Evolutionary conservation across 2,797 vertebrate genomes (phyloP).

Genomic region (Danio choprae): DNA sequence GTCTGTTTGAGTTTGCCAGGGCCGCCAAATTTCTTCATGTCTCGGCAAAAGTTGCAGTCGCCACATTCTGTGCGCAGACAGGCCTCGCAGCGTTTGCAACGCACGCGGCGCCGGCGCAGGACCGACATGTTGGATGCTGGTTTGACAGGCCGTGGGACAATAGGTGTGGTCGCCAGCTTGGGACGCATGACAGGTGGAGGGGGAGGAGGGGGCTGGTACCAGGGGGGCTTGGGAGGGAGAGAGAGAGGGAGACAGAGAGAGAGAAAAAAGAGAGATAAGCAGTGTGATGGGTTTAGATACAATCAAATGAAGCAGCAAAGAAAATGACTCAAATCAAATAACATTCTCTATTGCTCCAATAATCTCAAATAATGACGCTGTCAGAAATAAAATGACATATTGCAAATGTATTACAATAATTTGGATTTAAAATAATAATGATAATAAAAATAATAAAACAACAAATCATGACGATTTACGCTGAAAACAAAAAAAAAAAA

Average conservation of each 20-base stretch:
- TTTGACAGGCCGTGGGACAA: constrained; percentile 68
- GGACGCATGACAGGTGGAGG: constrained; percentile 73
- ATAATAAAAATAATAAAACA: no score
- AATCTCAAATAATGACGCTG: no score
- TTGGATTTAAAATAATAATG: no score
- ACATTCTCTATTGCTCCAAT: no score
- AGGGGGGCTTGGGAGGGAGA: constrained; percentile 70
- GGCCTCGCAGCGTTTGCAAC: constrained; percentile 95
- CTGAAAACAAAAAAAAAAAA: no score
- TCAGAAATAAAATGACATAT: no score
- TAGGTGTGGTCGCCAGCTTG: constrained; percentile 68
- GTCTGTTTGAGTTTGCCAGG: constrained; percentile 97
- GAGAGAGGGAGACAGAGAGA: background rate
- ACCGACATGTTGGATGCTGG: constrained; percentile 76
- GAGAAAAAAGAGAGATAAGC: background rate
- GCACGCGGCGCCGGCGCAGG: constrained; percentile 85
- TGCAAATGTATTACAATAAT: no score
- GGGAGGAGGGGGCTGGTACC: constrained; percentile 77
- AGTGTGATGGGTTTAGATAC: background rate
- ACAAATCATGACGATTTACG: no score
- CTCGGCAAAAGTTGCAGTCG: constrained; percentile 96
- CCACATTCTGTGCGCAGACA: constrained; percentile 95
- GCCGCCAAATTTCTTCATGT: constrained; percentile 98
- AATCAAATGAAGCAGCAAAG: background rate
- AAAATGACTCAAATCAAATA: no score